Conservation (phyloP, 2,797 vertebrate species). For the Scarus forsteni region DNA sequence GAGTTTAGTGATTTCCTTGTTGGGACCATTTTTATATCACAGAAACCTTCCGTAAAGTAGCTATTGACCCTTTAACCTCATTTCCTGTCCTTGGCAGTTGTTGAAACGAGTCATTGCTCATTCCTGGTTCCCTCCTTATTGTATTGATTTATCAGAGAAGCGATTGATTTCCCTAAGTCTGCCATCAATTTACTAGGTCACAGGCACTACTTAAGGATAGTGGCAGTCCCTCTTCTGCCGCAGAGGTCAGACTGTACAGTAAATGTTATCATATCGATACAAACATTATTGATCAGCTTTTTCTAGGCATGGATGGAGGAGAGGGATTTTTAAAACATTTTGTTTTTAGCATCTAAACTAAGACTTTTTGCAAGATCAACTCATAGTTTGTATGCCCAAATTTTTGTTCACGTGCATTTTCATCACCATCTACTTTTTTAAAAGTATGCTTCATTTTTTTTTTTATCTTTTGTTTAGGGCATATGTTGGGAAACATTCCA, state of each 20-base stretch:
- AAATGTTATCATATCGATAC: conserved; percentile 31
- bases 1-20: background rate
- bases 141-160: conserved; percentile 70
- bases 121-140: conserved; percentile 39
- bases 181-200: conserved; percentile 49
- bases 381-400: no score
- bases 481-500: no score
- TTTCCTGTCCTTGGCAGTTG: conserved; percentile 54
- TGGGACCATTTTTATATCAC: background rate
- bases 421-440: no score
- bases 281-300: conserved; percentile 19
- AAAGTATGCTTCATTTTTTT: no score
- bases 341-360: no score
- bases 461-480: no score
- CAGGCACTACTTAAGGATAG: conserved; percentile 48
- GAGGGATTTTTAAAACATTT: background rate
- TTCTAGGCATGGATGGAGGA: background rate
- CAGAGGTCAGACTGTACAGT: conserved; percentile 20
- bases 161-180: conserved; percentile 56
- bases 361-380: no score
- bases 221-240: conserved; percentile 28
- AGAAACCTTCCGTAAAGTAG: conserved; percentile 25
- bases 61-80: conserved; percentile 64
- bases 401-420: no score
- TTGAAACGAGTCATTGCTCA: conserved; percentile 63